phyloP scores from a whole-genome alignment of 2,797 vertebrate genomes.

The Notolabrus celidotus region DNA sequence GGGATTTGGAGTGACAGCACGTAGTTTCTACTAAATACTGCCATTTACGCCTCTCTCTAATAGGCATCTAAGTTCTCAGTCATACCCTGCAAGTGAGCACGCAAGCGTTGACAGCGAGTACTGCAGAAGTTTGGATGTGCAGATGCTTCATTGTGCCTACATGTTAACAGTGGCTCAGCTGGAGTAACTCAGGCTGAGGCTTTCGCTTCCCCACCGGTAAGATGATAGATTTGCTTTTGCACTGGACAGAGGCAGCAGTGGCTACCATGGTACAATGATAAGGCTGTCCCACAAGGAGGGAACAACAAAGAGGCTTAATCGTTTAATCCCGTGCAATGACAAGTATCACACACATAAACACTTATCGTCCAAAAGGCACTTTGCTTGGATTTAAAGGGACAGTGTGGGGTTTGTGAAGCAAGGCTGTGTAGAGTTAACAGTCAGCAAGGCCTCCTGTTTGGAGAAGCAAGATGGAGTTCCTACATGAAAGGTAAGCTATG shows the following conservation, averaged over 20 bases:
- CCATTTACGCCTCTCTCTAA: constrained; percentile 51
- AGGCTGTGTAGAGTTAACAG: too few species aligned
- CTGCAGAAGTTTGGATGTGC: not conserved
- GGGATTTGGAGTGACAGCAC: constrained; percentile 60
- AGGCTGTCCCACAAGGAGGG: constrained; percentile 20
- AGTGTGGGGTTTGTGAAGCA: too few species aligned
- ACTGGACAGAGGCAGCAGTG: constrained; percentile 20
- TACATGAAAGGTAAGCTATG: too few species aligned
- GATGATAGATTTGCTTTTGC: constrained; percentile 34
- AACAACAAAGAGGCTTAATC: constrained; percentile 21
- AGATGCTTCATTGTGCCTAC: not conserved
- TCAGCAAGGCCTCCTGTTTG: too few species aligned
- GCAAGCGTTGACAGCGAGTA: constrained; percentile 9
- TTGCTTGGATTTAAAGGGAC: not conserved
- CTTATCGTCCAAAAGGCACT: not conserved
- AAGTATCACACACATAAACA: not conserved
- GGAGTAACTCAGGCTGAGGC: constrained; percentile 25
- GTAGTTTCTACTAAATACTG: constrained; percentile 35
- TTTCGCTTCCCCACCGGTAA: constrained; percentile 24
- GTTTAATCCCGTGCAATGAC: constrained; percentile 11
- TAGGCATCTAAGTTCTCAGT: constrained; percentile 43
- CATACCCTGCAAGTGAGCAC: constrained; percentile 12
- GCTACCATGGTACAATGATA: constrained; percentile 29
- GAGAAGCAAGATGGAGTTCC: too few species aligned
- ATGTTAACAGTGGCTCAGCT: constrained; percentile 24